Evolutionary conservation across 2,113 vertebrate genomes (phyloP).

Genomic region (Amblyopsis rosae): DNA sequence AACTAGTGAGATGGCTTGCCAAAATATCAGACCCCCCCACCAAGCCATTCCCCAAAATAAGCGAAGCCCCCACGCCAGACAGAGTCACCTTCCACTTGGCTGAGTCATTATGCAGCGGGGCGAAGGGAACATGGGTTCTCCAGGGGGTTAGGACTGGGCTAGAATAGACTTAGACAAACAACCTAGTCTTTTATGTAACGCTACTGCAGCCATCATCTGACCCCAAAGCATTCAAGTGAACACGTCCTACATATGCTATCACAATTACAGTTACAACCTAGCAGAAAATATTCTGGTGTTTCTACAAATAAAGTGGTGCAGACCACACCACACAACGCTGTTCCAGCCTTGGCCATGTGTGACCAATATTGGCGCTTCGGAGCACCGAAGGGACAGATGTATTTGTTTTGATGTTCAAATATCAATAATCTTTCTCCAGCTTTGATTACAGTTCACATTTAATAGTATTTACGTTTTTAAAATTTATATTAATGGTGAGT

Average conservation of each 20-base stretch:
- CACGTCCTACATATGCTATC: background rate
- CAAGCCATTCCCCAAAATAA: background rate
- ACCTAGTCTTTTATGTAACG: conserved; percentile 46
- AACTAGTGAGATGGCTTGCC: conserved; percentile 4
- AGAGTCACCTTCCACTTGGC: conserved; percentile 50
- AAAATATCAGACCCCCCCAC: conserved; percentile 2
- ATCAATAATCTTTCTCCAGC: too few species aligned
- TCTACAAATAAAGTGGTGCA: too few species aligned
- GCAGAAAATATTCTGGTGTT: background rate
- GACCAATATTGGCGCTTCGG: too few species aligned
- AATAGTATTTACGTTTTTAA: too few species aligned
- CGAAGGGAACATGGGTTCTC: conserved; percentile 47
- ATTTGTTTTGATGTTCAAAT: too few species aligned
- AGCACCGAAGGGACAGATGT: too few species aligned
- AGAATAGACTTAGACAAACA: conserved; percentile 11
- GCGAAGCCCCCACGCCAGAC: conserved; percentile 40
- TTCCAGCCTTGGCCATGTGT: too few species aligned
- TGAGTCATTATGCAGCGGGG: conserved; percentile 59
- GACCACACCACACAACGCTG: too few species aligned
- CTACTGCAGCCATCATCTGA: background rate
- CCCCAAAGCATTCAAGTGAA: background rate
- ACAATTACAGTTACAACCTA: background rate
- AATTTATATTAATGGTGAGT: too few species aligned
- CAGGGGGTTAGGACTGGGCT: conserved; percentile 38
- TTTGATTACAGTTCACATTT: too few species aligned